phyloP scores from a whole-genome alignment of 1,140 invertebrate genomes.

The Ylistrum balloti region DNA sequence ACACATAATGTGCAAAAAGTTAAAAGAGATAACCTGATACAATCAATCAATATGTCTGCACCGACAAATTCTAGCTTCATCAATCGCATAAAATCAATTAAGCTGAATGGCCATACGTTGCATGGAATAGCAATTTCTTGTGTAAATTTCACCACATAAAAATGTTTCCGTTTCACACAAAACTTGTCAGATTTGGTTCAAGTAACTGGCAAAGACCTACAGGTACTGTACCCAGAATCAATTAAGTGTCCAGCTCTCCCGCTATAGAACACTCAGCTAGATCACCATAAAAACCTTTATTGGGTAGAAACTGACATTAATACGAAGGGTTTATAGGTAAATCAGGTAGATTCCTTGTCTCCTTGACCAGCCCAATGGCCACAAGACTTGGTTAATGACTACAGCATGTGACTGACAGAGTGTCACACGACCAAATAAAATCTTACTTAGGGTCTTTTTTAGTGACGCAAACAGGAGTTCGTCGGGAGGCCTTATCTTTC shows the following conservation, averaged over 20 bases:
- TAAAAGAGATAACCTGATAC: neutral
- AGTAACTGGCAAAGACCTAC: neutral
- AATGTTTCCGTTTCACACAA: conserved; percentile 9
- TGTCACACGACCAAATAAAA: neutral
- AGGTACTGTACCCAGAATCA: neutral
- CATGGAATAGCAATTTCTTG: neutral
- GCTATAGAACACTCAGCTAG: neutral
- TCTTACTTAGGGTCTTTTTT: neutral
- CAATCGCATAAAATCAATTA: conserved; percentile 31
- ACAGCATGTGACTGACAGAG: neutral
- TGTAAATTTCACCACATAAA: conserved; percentile 28
- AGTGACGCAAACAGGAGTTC: no score
- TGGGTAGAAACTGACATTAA: neutral
- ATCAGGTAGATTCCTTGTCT: conserved; percentile 22
- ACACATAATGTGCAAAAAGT: neutral
- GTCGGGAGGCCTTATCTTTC: neutral
- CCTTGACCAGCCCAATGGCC: neutral
- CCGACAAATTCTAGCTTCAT: conserved; percentile 2
- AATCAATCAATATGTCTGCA: conserved; percentile 9
- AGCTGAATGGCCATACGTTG: neutral
- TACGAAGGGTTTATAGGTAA: conserved; percentile 9
- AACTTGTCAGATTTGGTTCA: neutral
- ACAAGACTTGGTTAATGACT: neutral
- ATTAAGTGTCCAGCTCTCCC: neutral
- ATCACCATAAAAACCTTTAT: conserved; percentile 29